phyloP scores from a whole-genome alignment of 2,888 invertebrate species.

The Polymixis lichenea region DNA sequence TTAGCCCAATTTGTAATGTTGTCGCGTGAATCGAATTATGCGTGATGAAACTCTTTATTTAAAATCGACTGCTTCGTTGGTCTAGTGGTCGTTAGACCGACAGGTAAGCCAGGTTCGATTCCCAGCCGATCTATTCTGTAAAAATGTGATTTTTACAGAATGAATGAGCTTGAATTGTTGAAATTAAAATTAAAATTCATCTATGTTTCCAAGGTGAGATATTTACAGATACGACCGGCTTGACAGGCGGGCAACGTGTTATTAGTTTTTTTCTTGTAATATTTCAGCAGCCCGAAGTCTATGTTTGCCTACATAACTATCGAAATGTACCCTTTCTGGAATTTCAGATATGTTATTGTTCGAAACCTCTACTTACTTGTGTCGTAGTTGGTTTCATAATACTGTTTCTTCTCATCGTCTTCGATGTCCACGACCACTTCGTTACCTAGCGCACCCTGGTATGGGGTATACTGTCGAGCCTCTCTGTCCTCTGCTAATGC shows the following conservation, averaged over 20 bases:
- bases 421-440: constrained; percentile 93
- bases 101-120: neutral
- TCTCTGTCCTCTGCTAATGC: constrained; percentile 67
- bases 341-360: neutral
- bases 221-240: neutral
- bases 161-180: neutral
- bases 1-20: constrained; percentile 27
- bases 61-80: neutral
- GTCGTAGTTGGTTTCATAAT: constrained; percentile 94
- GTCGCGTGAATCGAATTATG: constrained; percentile 12
- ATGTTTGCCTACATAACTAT: neutral
- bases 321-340: neutral
- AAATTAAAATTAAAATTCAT: neutral
- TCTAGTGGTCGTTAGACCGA: neutral
- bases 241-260: neutral
- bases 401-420: constrained; percentile 94
- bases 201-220: neutral
- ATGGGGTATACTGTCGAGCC: constrained; percentile 75
- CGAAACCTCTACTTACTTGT: constrained; percentile 91
- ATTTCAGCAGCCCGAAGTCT: too few species aligned
- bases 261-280: neutral
- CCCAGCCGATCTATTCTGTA: neutral
- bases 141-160: too few species aligned
- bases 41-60: constrained; percentile 2
- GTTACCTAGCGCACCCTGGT: constrained; percentile 80